Evolutionary conservation across 2,113 vertebrate genomes (phyloP), one percentile per base, ranked within the genome.

Genomic region (Camelus bactrianus): DNA sequence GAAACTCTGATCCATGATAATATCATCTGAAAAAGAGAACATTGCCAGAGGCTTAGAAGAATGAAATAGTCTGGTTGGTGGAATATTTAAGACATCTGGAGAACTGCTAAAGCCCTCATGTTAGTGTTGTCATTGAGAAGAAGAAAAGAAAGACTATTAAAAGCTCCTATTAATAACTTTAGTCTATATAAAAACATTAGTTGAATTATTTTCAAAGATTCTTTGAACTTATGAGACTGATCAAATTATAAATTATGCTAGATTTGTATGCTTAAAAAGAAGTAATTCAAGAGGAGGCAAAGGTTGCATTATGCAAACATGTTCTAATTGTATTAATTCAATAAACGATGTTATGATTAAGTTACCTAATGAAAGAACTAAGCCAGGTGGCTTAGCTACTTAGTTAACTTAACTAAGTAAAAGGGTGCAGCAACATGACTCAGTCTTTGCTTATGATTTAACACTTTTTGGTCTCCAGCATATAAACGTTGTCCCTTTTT

Each of bases 221-320:
- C 12, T 91, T 97, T 95, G 28, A 79, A 92, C 16, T 76, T 91
- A 95, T 77, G 35, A 85, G 79, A 92, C 89, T 98, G 75, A 95
- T 70, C 80, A 98, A 98, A 97, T 98, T 97, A 96, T 96, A 98
- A 98, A 97, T 98, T 26, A 96, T 92, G 28, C 70, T 58, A 92
- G 38, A 98, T 98, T 85, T 96, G 20, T 97, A 97, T 98, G 94
- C 91, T 94, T 93, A 97, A 97, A 95, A 97, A 96, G 69, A 91
- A 93, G 48, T 42, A 89, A 97, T 97, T 64, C 22, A 90, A 96
- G 84, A 97, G 96, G 93, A 97, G 76, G 90, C 96, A 95, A 94
- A 86, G 11, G 75, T 70, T 97, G 77, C 77, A 94, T 91, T 95
- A 98, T 76, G 92, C 92, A 97, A 97, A 96, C 77, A 98, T 96